These are phyloP conservation scores for Rhadinocentrus ornatus DNA, from an alignment of 2,797 vertebrate genomes.

Conservation along the genomic window DNA sequence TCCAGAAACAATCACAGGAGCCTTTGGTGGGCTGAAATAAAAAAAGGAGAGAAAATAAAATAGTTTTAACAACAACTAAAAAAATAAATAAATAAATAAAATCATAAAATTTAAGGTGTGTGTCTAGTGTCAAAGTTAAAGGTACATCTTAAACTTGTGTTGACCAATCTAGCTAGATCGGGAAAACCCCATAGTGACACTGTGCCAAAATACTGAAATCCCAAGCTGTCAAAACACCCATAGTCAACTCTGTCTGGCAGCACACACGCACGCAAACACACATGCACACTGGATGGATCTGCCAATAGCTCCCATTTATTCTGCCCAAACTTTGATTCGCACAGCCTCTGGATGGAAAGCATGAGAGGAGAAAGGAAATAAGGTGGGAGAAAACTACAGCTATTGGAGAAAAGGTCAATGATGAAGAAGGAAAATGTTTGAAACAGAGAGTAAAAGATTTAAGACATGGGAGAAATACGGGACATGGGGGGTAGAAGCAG, in stretches of 20 bases:
- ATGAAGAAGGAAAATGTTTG: slow-evolving; percentile 40
- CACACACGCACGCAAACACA: slow-evolving; percentile 22
- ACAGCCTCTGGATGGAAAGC: slow-evolving; percentile 52
- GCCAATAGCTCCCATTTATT: slow-evolving; percentile 78
- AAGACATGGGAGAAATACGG: slow-evolving; percentile 1
- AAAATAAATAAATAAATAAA: not conserved
- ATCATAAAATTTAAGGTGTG: not conserved
- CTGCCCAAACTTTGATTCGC: slow-evolving; percentile 61
- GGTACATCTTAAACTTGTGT: slow-evolving; percentile 10
- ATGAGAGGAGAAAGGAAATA: slow-evolving; percentile 16
- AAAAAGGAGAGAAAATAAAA: slow-evolving; percentile 8
- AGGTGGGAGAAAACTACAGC: slow-evolving; percentile 15
- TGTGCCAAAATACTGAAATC: slow-evolving; percentile 46
- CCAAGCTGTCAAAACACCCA: slow-evolving; percentile 50
- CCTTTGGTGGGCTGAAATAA: slow-evolving; percentile 85
- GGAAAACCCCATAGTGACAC: slow-evolving; percentile 24
- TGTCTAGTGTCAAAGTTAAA: not conserved
- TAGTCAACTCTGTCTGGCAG: slow-evolving; percentile 21
- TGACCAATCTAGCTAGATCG: slow-evolving; percentile 6
- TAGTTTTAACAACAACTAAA: not conserved
- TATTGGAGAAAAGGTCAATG: slow-evolving; percentile 28
- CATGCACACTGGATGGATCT: slow-evolving; percentile 55
- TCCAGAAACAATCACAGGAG: slow-evolving; percentile 89
- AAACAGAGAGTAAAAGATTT: not conserved
- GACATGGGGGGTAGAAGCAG: slow-evolving; percentile 9